Percentiles rank a stretch among this genome's conserved stretches.
These are phyloP conservation scores for Castor canadensis DNA, from an alignment of 2,113 vertebrate species.

Conservation along the genomic window DNA sequence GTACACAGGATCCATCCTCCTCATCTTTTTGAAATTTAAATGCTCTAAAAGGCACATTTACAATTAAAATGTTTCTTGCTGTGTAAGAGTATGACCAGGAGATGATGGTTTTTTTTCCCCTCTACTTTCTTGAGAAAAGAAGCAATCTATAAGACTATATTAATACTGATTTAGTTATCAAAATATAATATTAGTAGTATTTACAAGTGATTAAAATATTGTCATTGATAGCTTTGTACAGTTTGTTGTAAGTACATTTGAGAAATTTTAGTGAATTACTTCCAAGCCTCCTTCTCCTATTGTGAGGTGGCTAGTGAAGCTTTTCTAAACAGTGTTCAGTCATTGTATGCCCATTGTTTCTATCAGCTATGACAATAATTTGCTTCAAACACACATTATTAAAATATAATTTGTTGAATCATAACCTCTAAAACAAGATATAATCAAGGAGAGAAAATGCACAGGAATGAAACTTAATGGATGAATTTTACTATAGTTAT, in stretches of 20 bases:
- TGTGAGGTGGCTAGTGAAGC: neutral
- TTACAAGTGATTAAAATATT: slow-evolving; percentile 72
- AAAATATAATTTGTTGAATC: slow-evolving; percentile 14
- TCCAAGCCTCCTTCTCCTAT: neutral
- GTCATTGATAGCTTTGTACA: slow-evolving; percentile 58
- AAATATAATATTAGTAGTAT: slow-evolving; percentile 72
- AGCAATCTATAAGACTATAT: slow-evolving; percentile 80
- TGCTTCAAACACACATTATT: neutral
- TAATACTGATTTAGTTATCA: slow-evolving; percentile 82
- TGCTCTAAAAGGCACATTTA: slow-evolving; percentile 83
- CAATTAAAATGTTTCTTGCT: slow-evolving; percentile 85
- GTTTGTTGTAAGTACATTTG: slow-evolving; percentile 13
- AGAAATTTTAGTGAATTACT: slow-evolving; percentile 33
- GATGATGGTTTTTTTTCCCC: slow-evolving; percentile 65
- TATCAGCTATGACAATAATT: neutral
- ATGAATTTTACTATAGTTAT: neutral
- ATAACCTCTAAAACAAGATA: slow-evolving; percentile 27
- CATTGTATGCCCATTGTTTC: neutral
- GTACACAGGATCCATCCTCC: slow-evolving; percentile 75
- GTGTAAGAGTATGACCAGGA: slow-evolving; percentile 78
- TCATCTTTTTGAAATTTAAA: slow-evolving; percentile 84
- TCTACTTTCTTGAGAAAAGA: slow-evolving; percentile 80
- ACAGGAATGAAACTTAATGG: neutral
- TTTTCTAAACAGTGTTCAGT: neutral
- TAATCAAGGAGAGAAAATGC: neutral